Evolutionary conservation across 1,140 invertebrate genomes (phyloP).

Genomic region (Drosophila ironensis): DNA sequence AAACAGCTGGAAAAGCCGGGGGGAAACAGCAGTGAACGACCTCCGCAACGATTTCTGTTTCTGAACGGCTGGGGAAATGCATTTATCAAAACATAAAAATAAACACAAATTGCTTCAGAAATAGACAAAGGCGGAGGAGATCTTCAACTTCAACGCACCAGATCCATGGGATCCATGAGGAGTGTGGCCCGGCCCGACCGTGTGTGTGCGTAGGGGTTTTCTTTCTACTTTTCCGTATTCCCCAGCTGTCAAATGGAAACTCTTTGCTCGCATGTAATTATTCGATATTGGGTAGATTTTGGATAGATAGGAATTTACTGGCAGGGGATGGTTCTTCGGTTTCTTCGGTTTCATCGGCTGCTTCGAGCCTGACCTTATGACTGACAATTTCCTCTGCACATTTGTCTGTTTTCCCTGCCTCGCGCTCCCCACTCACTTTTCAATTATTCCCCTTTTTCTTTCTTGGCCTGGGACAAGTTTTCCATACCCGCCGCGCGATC

Average conservation of each 20-base stretch:
- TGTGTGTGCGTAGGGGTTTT: conserved; percentile 67
- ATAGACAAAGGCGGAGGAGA: conserved; percentile 57
- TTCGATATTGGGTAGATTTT: conserved; percentile 44
- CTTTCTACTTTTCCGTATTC: conserved; percentile 21
- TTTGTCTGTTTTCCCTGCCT: conserved; percentile 38
- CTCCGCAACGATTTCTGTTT: conserved; percentile 43
- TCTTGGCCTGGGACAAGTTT: conserved; percentile 65
- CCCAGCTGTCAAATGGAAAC: conserved; percentile 64
- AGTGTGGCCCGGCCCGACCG: no score
- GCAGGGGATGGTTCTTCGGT: no score
- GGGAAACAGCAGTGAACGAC: conserved; percentile 55
- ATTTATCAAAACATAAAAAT: conserved; percentile 81
- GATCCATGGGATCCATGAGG: no score
- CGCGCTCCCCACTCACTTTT: conserved; percentile 45
- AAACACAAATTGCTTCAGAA: conserved; percentile 76
- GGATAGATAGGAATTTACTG: conserved; percentile 28
- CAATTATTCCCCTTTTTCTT: conserved; percentile 60
- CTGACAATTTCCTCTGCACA: conserved; percentile 73
- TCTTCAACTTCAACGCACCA: no score
- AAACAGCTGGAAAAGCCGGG: not conserved
- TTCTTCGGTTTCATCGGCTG: conserved; percentile 24
- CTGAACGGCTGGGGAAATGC: conserved; percentile 54
- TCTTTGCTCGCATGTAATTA: conserved; percentile 56
- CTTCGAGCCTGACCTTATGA: conserved; percentile 65
- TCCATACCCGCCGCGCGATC: conserved; percentile 46